These are phyloP conservation scores for Oxyteleia sp. DNA, from an alignment of 2,888 invertebrate genomes.

Conservation along the genomic window DNA sequence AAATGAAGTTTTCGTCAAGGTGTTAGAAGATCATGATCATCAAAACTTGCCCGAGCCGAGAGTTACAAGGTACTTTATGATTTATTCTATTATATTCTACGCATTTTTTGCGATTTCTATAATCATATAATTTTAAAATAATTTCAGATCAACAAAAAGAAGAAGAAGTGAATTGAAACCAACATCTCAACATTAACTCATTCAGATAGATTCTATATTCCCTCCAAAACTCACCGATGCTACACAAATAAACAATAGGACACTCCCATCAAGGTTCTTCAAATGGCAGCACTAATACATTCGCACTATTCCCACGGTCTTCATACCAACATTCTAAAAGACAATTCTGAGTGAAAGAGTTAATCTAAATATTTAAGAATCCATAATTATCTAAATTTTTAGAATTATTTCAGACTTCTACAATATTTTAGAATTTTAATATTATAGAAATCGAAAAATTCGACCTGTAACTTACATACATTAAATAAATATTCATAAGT, in stretches of 20 bases:
- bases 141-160: slow-evolving; percentile 15
- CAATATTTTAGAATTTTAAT: neutral
- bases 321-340: too few species aligned
- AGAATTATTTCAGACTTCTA: neutral
- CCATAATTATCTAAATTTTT: neutral
- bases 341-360: too few species aligned
- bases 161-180: neutral
- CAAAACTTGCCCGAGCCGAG: slow-evolving; percentile 5
- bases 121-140: neutral
- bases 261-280: too few species aligned
- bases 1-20: slow-evolving; percentile 17
- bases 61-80: slow-evolving; percentile 31
- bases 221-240: too few species aligned
- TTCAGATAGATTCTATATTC: too few species aligned
- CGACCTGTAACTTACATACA: neutral
- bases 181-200: neutral
- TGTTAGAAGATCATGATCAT: slow-evolving; percentile 8
- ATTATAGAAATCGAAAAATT: neutral
- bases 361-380: too few species aligned
- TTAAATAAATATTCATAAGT: neutral
- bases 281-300: too few species aligned
- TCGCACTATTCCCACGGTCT: too few species aligned
- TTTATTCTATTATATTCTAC: neutral
- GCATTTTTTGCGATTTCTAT: neutral
- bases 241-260: too few species aligned